phyloP scores from a whole-genome alignment of 1,140 invertebrate species.

The Drosophila micromelanica region DNA sequence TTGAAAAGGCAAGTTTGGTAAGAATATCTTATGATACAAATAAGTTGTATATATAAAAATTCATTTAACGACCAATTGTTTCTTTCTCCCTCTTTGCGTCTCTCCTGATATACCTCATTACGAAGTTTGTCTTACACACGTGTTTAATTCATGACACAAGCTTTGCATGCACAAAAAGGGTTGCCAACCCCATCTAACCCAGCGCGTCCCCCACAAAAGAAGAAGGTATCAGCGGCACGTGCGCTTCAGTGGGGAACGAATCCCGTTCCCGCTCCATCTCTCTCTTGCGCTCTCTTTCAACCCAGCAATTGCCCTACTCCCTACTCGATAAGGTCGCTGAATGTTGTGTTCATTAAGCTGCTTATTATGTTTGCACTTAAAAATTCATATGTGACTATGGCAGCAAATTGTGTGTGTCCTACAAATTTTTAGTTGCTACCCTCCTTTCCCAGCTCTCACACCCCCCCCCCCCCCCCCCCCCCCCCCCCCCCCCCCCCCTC shows the following conservation, averaged over 20 bases:
- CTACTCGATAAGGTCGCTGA: constrained; percentile 18
- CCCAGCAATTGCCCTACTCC: neutral
- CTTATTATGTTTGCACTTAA: constrained; percentile 83
- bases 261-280: neutral
- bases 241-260: neutral
- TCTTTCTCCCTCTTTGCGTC: neutral
- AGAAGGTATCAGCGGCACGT: constrained; percentile 34
- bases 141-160: constrained; percentile 73
- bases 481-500: neutral
- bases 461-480: neutral
- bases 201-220: neutral
- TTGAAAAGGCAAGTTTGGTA: no score
- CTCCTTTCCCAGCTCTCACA: neutral
- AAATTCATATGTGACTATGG: constrained; percentile 80
- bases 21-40: no score
- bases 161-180: constrained; percentile 68
- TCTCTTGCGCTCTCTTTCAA: neutral
- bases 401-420: constrained; percentile 69
- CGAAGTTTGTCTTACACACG: constrained; percentile 31
- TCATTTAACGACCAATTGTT: no score
- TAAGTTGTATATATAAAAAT: no score
- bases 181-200: constrained; percentile 11
- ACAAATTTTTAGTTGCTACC: constrained; percentile 47
- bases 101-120: constrained; percentile 1
- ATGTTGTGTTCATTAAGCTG: constrained; percentile 76